phyloP scores from a whole-genome alignment of 2,888 invertebrate species.

The Lathronympha strigana region DNA sequence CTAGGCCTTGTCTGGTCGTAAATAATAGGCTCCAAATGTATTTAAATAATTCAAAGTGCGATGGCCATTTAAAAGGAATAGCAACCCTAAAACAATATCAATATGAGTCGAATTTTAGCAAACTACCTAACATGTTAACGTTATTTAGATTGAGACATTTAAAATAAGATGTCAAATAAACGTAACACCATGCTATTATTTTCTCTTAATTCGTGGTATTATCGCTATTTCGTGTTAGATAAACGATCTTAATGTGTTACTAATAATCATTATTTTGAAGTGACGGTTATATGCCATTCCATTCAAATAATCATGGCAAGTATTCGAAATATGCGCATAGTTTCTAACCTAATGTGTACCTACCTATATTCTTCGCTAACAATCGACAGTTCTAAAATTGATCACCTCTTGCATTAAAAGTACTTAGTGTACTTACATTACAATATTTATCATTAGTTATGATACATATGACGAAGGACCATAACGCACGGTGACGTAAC shows the following conservation, averaged over 20 bases:
- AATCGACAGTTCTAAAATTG: too few relatives aligned
- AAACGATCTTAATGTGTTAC: constrained; percentile 34
- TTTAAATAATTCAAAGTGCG: not conserved
- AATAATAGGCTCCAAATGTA: constrained; percentile 14
- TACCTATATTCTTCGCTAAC: not conserved
- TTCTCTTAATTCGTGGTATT: constrained; percentile 25
- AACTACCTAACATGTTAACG: not conserved
- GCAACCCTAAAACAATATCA: not conserved
- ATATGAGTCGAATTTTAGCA: not conserved
- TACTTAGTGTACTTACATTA: too few relatives aligned
- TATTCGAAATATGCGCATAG: constrained; percentile 4
- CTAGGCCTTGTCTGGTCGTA: constrained; percentile 26
- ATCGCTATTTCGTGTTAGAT: constrained; percentile 33
- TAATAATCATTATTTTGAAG: constrained; percentile 34
- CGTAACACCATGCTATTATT: constrained; percentile 17
- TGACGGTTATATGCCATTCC: constrained; percentile 15
- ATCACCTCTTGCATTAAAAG: too few relatives aligned
- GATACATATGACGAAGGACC: too few relatives aligned
- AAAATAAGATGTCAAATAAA: constrained; percentile 22
- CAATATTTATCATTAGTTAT: too few relatives aligned
- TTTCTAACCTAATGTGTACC: not conserved
- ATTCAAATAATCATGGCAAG: constrained; percentile 12
- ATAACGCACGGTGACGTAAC: not conserved
- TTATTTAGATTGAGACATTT: not conserved
- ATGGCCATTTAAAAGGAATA: not conserved